Conservation (phyloP, 2,888 invertebrate species). For the Amphipoea lucens region DNA sequence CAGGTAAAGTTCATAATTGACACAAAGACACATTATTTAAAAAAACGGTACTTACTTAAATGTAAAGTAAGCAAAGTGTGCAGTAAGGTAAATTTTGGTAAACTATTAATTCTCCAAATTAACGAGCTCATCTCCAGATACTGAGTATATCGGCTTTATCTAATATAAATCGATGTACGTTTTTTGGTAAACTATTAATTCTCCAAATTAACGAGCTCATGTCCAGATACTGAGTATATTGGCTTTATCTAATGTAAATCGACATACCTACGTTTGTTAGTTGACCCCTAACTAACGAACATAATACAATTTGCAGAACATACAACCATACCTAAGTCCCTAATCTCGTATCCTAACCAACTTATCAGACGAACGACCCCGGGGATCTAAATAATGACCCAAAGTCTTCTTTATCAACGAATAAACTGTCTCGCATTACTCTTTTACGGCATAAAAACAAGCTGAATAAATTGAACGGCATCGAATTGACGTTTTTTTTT, state of each 20-base stretch:
- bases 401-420: constrained; percentile 42
- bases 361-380: constrained; percentile 46
- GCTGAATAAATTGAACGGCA: constrained; percentile 41
- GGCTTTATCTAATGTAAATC: neutral
- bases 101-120: neutral
- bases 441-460: constrained; percentile 41
- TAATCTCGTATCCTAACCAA: constrained; percentile 38
- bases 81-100: neutral
- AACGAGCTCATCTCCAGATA: no score
- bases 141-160: neutral
- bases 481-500: constrained; percentile 35
- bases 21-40: neutral
- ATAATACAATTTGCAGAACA: constrained; percentile 34
- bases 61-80: neutral
- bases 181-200: no score
- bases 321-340: constrained; percentile 29
- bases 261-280: neutral
- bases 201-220: neutral
- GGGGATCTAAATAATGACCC: constrained; percentile 25
- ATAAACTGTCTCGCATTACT: constrained; percentile 53
- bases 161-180: no score
- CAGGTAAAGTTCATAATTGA: neutral
- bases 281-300: constrained; percentile 24
- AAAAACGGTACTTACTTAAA: neutral
- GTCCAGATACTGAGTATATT: neutral